Conservation (phyloP, 2,888 invertebrate species). For the Xanthia togata region DNA sequence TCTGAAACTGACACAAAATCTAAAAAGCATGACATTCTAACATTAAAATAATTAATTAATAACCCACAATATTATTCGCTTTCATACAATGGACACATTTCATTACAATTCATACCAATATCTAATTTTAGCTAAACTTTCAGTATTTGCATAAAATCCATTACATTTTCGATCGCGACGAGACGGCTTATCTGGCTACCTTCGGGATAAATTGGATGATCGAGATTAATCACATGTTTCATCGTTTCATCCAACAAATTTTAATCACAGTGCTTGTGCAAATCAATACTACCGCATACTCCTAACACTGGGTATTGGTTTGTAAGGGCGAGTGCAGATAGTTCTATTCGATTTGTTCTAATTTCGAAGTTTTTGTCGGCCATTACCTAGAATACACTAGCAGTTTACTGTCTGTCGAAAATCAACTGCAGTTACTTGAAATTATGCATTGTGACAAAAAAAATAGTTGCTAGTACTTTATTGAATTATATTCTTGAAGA, state of each 20-base stretch:
- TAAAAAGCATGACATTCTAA: not conserved
- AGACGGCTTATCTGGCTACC: slow-evolving; percentile 8
- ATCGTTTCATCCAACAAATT: slow-evolving; percentile 59
- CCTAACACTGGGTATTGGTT: slow-evolving; percentile 42
- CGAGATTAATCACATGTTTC: slow-evolving; percentile 49
- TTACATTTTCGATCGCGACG: slow-evolving; percentile 25
- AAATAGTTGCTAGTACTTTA: no score
- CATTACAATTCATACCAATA: slow-evolving; percentile 26
- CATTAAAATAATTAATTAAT: slow-evolving; percentile 3
- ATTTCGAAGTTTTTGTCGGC: not conserved
- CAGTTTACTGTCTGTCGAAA: not conserved
- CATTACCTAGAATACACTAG: not conserved
- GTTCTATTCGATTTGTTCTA: not conserved
- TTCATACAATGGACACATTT: slow-evolving; percentile 6
- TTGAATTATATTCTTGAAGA: no score
- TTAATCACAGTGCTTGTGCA: slow-evolving; percentile 59
- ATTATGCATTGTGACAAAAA: not conserved
- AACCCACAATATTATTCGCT: not conserved
- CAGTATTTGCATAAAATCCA: slow-evolving; percentile 31
- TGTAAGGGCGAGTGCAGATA: slow-evolving; percentile 26
- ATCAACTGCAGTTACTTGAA: not conserved
- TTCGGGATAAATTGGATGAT: slow-evolving; percentile 24
- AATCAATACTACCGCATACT: slow-evolving; percentile 51
- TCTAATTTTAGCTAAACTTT: slow-evolving; percentile 13
- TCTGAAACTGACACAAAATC: not conserved